phyloP scores from a whole-genome alignment of 2,113 vertebrate species.

The Alexandromys fortis region DNA sequence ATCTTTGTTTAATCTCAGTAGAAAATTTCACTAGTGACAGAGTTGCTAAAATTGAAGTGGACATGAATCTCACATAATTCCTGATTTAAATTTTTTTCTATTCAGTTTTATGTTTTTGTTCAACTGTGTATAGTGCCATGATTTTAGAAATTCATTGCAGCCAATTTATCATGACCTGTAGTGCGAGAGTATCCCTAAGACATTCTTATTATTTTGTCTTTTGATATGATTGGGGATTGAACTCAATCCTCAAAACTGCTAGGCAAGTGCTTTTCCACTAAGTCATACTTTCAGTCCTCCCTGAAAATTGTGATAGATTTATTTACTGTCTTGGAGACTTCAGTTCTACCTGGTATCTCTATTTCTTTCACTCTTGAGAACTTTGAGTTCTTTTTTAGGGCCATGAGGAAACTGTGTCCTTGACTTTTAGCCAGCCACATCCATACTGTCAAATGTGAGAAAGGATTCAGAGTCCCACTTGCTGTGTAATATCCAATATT shows the following conservation, averaged over 20 bases:
- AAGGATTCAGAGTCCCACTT: neutral
- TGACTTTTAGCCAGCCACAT: neutral
- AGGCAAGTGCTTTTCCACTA: neutral
- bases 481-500: neutral
- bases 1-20: neutral
- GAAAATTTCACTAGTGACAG: neutral
- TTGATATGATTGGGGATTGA: neutral
- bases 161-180: neutral
- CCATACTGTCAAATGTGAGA: neutral
- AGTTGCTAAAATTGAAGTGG: neutral
- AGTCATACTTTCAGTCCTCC: neutral
- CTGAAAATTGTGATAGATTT: neutral
- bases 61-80: neutral
- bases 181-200: neutral
- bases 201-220: neutral
- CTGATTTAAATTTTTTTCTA: slow-evolving; percentile 32
- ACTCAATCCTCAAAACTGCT: neutral
- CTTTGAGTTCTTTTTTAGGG: neutral
- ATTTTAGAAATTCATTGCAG: neutral
- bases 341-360: neutral
- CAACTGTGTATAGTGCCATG: neutral
- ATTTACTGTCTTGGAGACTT: neutral
- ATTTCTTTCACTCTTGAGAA: neutral
- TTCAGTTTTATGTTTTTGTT: neutral
- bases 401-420: neutral